Evolutionary conservation across 2,113 vertebrate genomes (phyloP), one percentile per base, ranked within the genome.

Genomic region (Corythaixoides concolor): DNA sequence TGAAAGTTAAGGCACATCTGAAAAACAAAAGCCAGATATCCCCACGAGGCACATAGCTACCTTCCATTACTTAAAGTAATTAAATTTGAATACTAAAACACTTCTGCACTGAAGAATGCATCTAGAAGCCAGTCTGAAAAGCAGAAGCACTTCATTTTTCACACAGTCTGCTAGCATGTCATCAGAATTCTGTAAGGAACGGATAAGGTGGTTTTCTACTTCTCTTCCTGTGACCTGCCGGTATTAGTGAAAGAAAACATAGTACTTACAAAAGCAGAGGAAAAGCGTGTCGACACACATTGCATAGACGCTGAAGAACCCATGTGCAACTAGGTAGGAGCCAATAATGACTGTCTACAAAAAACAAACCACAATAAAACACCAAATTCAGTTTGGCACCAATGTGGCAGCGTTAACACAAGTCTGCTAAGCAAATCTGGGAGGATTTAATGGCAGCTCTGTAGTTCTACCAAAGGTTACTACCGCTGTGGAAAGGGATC

Each of bases 231-330:
- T 32, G 26, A 37, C 37, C 56, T 79, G 55, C 74, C 75, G 64
- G 23, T 49, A 74, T 66, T 43, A 66, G 53, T n/a, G 41, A 85
- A 85, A 72, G 50, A 82, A 74, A 78, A 41, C 0, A 0, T 6
- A 50, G 87, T 98, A 99, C 99, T 99, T 97, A 99, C 99, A 99
- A 97, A 99, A 99, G 97, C 99, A 99, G 96, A 99, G 98, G 98
- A 99, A 99, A 93, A 99, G 97, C 0, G 99, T 99, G 96, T 99
- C 99, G n/a, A 99, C 99, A 95, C 99, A 99, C 98, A 99, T 99
- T 97, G 99, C 98, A 95, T 99, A 99, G 97, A 99, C 99, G 10
- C 98, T 99, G 98, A 99, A 99, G 97, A 99, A 99, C 49, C 99
- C 99, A 5, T 99, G 98, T 80, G 99, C 99, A 90, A 99, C 98